A percentile compares a stretch with the other conserved stretches of the same genome.
These are phyloP conservation scores for Heliconius ethilla DNA, from an alignment of 2,888 invertebrate genomes.

Conservation along the genomic window DNA sequence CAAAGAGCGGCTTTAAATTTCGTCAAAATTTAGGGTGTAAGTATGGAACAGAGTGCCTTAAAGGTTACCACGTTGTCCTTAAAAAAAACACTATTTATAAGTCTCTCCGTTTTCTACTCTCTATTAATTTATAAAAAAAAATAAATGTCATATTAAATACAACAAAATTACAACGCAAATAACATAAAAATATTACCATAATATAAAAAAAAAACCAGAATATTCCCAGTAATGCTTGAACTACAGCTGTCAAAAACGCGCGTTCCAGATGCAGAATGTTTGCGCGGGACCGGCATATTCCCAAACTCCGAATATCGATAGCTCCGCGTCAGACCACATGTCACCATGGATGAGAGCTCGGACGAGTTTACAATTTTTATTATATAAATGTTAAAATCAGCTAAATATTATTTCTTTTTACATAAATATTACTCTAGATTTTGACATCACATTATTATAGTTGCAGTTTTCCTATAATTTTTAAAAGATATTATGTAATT, in stretches of 20 bases:
- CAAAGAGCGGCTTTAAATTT: no score
- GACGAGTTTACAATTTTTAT: conserved; percentile 13
- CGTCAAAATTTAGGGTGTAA: no score
- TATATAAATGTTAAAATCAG: not conserved
- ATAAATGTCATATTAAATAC: no score
- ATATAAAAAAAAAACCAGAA: not conserved
- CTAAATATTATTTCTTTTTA: not conserved
- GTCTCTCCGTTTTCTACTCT: no score
- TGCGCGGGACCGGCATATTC: conserved; percentile 47
- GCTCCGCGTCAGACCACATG: conserved; percentile 48
- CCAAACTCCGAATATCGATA: conserved; percentile 40
- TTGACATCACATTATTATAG: not conserved
- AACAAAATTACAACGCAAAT: not conserved
- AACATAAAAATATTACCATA: not conserved
- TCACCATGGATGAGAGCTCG: conserved; percentile 43
- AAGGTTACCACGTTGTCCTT: no score
- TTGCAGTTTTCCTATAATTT: no score
- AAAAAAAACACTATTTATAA: no score
- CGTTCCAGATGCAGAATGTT: conserved; percentile 47
- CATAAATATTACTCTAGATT: no score
- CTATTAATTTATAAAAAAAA: no score
- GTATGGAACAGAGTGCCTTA: no score
- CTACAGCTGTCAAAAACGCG: conserved; percentile 26
- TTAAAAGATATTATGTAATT: no score
- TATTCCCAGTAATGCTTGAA: not conserved